Conservation (phyloP, 2,113 vertebrate genomes). For the Cynopterus brachyotis region DNA sequence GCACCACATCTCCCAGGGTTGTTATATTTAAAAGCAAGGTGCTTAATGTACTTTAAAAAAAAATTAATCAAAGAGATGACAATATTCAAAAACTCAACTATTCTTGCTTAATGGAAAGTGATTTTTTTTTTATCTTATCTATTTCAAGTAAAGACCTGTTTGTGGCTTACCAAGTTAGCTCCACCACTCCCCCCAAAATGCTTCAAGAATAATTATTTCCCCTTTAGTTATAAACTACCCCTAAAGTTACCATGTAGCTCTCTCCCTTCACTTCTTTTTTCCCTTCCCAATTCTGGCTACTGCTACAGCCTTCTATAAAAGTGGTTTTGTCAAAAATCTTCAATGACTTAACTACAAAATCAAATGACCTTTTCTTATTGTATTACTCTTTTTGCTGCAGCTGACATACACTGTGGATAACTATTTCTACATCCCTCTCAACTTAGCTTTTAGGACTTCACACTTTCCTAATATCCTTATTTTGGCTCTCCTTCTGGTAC, state of each 20-base stretch:
- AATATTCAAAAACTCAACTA: not conserved
- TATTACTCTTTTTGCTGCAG: not conserved
- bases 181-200: not conserved
- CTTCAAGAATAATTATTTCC: not conserved
- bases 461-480: not conserved
- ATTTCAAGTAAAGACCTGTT: not conserved
- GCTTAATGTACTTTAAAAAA: not conserved
- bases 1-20: not conserved
- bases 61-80: not conserved
- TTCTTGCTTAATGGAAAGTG: not conserved
- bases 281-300: not conserved
- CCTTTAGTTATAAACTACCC: not conserved
- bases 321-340: not conserved
- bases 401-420: not conserved
- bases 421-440: not conserved
- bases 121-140: not conserved
- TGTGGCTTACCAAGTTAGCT: not conserved
- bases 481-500: not conserved
- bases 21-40: not conserved
- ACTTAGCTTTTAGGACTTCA: not conserved
- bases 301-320: not conserved
- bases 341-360: slow-evolving; percentile 1
- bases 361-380: not conserved
- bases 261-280: not conserved
- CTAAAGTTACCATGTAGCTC: not conserved